Conservation (phyloP, 2,797 vertebrate genomes). For the Acestrorhynchus altus region DNA sequence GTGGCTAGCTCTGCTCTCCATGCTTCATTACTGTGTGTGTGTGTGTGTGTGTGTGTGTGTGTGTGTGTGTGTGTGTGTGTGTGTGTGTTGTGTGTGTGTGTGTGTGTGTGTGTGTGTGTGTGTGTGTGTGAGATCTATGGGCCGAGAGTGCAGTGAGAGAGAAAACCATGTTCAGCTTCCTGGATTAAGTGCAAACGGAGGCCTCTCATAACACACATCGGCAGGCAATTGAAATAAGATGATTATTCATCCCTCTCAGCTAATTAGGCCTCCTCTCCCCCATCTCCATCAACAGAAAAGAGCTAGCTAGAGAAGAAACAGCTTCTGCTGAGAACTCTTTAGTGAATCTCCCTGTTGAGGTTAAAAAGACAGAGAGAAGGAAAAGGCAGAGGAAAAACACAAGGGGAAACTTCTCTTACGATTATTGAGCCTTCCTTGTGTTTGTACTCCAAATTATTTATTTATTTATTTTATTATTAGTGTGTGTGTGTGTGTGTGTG, state of each 20-base stretch:
- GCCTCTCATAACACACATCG: conserved; percentile 52
- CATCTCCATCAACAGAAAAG: conserved; percentile 44
- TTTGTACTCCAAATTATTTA: conserved; percentile 63
- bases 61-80: conserved; percentile 13
- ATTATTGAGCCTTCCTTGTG: conserved; percentile 70
- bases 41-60: conserved; percentile 16
- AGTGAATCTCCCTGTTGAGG: conserved; percentile 56
- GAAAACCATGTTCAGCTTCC: conserved; percentile 47
- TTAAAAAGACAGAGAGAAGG: conserved; percentile 37
- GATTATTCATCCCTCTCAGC: conserved; percentile 75
- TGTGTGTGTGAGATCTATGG: conserved; percentile 15
- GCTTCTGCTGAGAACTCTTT: conserved; percentile 53
- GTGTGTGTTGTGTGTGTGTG: conserved; percentile 4
- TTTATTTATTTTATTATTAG: conserved; percentile 45
- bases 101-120: conserved; percentile 20
- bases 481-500: conserved; percentile 70
- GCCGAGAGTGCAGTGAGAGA: conserved; percentile 28
- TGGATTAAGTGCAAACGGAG: conserved; percentile 55
- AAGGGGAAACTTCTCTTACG: conserved; percentile 68
- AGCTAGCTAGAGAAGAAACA: conserved; percentile 39
- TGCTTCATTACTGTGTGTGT: conserved; percentile 9
- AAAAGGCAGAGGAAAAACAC: conserved; percentile 53
- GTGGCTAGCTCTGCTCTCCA: not conserved
- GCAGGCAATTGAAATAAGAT: conserved; percentile 66
- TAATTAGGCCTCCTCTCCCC: conserved; percentile 71